Conservation (phyloP, 1,140 invertebrate genomes). For the Pseudomyrmex pallidus region DNA sequence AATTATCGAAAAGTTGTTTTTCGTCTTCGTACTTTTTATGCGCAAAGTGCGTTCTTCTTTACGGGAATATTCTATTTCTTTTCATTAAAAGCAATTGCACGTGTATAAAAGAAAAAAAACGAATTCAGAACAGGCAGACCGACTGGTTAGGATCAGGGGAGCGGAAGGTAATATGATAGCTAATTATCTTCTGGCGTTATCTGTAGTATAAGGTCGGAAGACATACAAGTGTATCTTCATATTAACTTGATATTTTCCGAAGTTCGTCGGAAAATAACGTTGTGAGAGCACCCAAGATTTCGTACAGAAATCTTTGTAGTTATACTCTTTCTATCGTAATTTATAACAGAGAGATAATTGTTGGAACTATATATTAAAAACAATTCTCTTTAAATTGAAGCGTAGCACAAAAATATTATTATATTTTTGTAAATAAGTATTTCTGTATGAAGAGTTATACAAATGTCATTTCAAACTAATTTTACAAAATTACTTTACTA, state of each 20-base stretch:
- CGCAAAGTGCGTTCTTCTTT: constrained; percentile 59
- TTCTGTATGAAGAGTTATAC: too few species aligned
- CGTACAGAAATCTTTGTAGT: not conserved
- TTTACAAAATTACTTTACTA: too few species aligned
- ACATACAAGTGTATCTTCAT: constrained; percentile 59
- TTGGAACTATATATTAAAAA: too few species aligned
- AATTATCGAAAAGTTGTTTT: constrained; percentile 36
- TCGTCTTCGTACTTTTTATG: constrained; percentile 47
- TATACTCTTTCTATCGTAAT: too few species aligned
- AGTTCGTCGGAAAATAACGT: constrained; percentile 2
- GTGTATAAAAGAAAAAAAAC: constrained; percentile 66
- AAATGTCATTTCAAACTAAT: too few species aligned
- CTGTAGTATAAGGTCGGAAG: constrained; percentile 56
- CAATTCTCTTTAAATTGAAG: too few species aligned
- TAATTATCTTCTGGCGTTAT: constrained; percentile 76
- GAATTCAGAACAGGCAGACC: constrained; percentile 66
- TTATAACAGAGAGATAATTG: too few species aligned
- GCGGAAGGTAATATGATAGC: constrained; percentile 77
- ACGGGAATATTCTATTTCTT: constrained; percentile 29
- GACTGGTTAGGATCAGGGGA: constrained; percentile 62
- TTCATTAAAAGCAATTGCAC: constrained; percentile 76
- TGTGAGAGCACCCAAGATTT: too few species aligned
- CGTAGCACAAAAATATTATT: too few species aligned
- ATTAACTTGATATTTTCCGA: constrained; percentile 64
- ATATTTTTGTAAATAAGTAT: too few species aligned